Conservation (phyloP, 2,888 invertebrate genomes). For the Lycia hirtaria region DNA sequence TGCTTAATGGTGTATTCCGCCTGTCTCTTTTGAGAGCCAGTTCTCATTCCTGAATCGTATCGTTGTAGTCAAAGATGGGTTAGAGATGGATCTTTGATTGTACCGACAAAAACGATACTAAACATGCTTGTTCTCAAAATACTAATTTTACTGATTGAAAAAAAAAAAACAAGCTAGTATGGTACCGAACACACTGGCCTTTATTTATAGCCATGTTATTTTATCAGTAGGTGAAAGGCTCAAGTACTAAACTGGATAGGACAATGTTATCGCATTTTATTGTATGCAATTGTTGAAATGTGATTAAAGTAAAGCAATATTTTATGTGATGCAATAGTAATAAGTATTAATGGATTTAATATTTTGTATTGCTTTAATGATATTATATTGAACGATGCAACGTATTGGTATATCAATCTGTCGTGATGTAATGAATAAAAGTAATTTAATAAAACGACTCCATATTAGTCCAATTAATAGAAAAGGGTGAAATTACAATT, state of each 20-base stretch:
- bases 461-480: too few species aligned
- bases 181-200: slow-evolving; percentile 1
- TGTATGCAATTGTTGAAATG: not conserved
- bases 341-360: not conserved
- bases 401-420: not conserved
- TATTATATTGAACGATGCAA: not conserved
- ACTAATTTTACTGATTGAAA: too few species aligned
- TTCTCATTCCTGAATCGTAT: too few species aligned
- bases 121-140: too few species aligned
- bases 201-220: slow-evolving; percentile 9
- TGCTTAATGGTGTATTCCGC: too few species aligned
- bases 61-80: too few species aligned
- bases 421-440: not conserved
- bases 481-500: too few species aligned
- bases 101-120: too few species aligned
- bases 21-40: too few species aligned
- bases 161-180: slow-evolving; percentile 4
- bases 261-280: not conserved
- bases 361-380: too few species aligned
- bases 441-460: too few species aligned
- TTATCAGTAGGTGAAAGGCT: slow-evolving; percentile 6
- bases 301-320: not conserved
- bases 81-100: too few species aligned
- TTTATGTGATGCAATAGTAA: not conserved
- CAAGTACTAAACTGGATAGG: slow-evolving; percentile 1